These are phyloP conservation scores for Epinephelus coioides DNA, from an alignment of 2,797 vertebrate species.

Conservation along the genomic window DNA sequence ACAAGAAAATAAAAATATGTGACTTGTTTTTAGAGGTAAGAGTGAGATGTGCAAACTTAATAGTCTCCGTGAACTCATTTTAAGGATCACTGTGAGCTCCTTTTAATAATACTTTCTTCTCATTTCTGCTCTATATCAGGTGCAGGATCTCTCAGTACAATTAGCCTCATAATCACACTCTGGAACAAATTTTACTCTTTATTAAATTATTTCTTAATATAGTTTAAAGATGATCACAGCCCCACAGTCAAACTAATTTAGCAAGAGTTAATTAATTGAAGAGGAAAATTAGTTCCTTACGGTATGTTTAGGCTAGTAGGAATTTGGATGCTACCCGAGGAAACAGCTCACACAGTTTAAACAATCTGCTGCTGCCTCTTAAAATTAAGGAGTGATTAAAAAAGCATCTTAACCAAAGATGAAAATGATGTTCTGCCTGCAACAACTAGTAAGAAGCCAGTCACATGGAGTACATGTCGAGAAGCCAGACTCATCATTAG, in stretches of 20 bases:
- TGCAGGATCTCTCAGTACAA: conserved; percentile 33
- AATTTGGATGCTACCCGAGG: conserved; percentile 22
- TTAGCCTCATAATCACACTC: conserved; percentile 34
- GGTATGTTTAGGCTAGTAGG: conserved; percentile 11
- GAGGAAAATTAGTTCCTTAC: conserved; percentile 29
- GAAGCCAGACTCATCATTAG: neutral
- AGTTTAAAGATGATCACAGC: conserved; percentile 40
- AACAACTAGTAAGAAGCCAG: neutral
- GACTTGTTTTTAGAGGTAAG: conserved; percentile 44
- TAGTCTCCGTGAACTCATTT: conserved; percentile 24
- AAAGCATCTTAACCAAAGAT: conserved; percentile 15
- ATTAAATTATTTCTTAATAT: conserved; percentile 37
- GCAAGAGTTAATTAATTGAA: conserved; percentile 43
- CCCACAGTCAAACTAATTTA: conserved; percentile 40
- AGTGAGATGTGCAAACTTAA: conserved; percentile 32
- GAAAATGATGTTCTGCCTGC: neutral
- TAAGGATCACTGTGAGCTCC: conserved; percentile 14
- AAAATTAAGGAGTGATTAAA: conserved; percentile 8
- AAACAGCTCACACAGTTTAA: conserved; percentile 15
- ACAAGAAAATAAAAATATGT: conserved; percentile 56
- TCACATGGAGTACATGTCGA: neutral
- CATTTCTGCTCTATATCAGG: conserved; percentile 10
- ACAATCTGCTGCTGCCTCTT: neutral
- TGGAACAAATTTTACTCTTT: conserved; percentile 16
- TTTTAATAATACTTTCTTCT: neutral